phyloP scores from a whole-genome alignment of 2,113 vertebrate species.

The Ameiurus melas region DNA sequence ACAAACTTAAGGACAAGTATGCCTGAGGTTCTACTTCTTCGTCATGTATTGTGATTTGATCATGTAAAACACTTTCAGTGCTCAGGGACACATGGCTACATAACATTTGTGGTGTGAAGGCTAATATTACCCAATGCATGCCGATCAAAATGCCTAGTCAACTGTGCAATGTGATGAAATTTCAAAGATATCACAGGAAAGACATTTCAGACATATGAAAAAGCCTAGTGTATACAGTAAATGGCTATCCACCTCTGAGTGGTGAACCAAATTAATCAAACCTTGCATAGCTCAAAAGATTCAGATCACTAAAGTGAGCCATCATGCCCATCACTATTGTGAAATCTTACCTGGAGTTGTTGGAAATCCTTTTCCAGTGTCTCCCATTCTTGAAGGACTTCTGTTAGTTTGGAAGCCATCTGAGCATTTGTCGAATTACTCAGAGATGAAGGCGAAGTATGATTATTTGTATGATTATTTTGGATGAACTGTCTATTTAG shows the following conservation, averaged over 20 bases:
- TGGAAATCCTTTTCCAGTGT: constrained; percentile 82
- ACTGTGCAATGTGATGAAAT: not conserved
- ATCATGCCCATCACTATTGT: not conserved
- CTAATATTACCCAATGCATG: not conserved
- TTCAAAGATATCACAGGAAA: not conserved
- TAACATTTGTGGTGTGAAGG: not conserved
- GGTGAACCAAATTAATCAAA: not conserved
- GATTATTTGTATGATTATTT: not conserved
- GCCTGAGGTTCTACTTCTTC: not conserved
- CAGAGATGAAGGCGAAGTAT: not conserved
- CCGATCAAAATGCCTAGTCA: not conserved
- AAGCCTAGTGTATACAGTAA: not conserved
- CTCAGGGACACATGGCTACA: not conserved
- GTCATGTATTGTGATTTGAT: not conserved
- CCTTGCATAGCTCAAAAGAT: not conserved
- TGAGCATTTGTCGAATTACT: not conserved
- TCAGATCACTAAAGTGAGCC: not conserved
- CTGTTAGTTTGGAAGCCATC: constrained; percentile 59
- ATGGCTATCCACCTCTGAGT: not conserved
- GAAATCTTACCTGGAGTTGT: constrained; percentile 79
- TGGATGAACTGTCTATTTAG: not conserved
- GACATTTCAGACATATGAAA: not conserved
- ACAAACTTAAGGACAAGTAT: not conserved
- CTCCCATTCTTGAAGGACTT: constrained; percentile 80
- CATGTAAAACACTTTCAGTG: not conserved